Evolutionary conservation across 2,797 vertebrate species (phyloP).

Genomic region (Anabacerthia variegaticeps): DNA sequence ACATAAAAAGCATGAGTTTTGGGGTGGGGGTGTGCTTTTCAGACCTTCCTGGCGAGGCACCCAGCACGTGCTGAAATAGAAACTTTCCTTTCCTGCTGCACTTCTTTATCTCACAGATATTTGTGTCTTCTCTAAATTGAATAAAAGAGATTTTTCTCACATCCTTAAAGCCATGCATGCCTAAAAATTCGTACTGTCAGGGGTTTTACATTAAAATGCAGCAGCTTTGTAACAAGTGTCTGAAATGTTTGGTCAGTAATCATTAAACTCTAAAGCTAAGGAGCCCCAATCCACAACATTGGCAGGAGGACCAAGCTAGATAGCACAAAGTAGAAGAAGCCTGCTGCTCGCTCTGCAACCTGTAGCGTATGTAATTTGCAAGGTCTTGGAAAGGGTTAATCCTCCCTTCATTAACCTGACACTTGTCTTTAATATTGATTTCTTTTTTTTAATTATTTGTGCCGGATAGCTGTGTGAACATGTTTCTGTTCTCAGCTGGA

Average conservation of each 20-base stretch:
- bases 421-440: background rate
- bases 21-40: too few species aligned
- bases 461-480: rapidly evolving
- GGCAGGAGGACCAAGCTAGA: background rate
- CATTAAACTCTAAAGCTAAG: background rate
- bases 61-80: too few species aligned
- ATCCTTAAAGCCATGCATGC: rapidly evolving
- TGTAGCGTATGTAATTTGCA: background rate
- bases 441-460: background rate
- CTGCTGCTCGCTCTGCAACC: rapidly evolving
- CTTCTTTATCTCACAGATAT: too few species aligned
- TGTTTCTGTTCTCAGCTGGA: background rate
- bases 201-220: background rate
- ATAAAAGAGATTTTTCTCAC: too few species aligned
- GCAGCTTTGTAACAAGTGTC: background rate
- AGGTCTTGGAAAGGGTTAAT: background rate
- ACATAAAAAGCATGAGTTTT: too few species aligned
- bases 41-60: too few species aligned
- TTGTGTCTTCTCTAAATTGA: too few species aligned
- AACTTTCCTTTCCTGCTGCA: too few species aligned
- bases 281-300: background rate
- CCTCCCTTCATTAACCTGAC: background rate
- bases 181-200: too few species aligned
- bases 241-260: background rate
- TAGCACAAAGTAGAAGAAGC: background rate